phyloP scores from a whole-genome alignment of 1,140 invertebrate genomes.

The Ceratina calcarata region DNA sequence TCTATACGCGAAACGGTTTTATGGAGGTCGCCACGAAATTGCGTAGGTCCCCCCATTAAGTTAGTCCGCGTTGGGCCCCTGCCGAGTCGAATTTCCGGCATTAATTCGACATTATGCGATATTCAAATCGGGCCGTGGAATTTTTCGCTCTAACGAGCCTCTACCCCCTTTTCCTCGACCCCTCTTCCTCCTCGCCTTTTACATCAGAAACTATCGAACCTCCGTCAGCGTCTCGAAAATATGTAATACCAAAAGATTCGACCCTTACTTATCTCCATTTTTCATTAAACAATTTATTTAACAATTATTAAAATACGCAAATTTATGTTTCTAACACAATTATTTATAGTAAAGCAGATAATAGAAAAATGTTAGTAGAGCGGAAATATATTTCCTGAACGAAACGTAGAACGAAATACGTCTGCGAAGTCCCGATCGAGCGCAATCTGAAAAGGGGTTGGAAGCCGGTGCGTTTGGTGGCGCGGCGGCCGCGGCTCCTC shows the following conservation, averaged over 20 bases:
- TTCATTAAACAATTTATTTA: too few relatives aligned
- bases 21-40: conserved; percentile 64
- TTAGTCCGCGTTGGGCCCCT: conserved; percentile 44
- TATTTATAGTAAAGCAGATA: neutral
- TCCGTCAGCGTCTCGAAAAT: too few relatives aligned
- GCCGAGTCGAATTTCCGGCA: conserved; percentile 75
- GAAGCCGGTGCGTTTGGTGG: conserved; percentile 23
- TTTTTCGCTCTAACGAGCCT: conserved; percentile 72
- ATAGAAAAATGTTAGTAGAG: too few relatives aligned
- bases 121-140: conserved; percentile 75
- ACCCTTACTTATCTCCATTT: neutral
- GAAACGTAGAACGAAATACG: too few relatives aligned
- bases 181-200: conserved; percentile 15
- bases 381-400: too few relatives aligned
- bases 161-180: conserved; percentile 59
- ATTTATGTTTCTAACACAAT: too few relatives aligned
- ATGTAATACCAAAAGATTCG: neutral
- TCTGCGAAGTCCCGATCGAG: neutral
- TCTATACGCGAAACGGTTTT: conserved; percentile 64
- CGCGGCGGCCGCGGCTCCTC: conserved; percentile 55
- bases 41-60: conserved; percentile 53
- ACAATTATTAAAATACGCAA: too few relatives aligned
- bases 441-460: neutral
- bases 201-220: too few relatives aligned
- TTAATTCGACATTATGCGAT: conserved; percentile 78